Base-by-base conservation (phyloP, 1,140 invertebrate species). In the Musca domestica region DNA sequence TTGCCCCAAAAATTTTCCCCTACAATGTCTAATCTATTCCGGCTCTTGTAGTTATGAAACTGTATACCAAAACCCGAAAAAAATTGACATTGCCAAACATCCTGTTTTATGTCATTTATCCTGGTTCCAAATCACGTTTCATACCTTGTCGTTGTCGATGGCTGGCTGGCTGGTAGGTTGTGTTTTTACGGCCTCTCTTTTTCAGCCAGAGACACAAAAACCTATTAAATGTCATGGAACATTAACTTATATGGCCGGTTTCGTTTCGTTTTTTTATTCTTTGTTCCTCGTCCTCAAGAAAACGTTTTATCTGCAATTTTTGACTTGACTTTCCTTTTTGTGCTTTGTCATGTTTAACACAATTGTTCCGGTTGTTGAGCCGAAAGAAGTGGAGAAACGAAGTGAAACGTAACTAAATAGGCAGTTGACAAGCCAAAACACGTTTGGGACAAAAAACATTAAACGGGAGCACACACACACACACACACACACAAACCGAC, bases 181-280 rank as follows among this genome's bases (percentile, higher is more conserved):
- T 10, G 19, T 41, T 61, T 61, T 61, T 61, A 34, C 20, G 56
- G 30, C 34, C 10, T 41, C 5, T 41, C 25, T 30, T 58, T 56
- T 34, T 23, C 12, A 3, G 25, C 25, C 14, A 7, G n/a, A 34
- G 56, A 17, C 56, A 41, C 34, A 61, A 61, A 56, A 61, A 34
- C 10, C 56, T 61, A 61, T 61, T 61, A 61, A 61, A 61, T 61
- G 56, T 61, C 56, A 61, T 61, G 41, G 27, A 61, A 61, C 56
- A 61, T 61, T 61, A 61, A 61, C 56, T 61, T 41, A 30, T 61
- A 61, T 61, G 56, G 34, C 10, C 10, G 34, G 34, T 41, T n/a
- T n/a, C n/a, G 34, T 41, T 5, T 41, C 6, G 34, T 41, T 5
- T 41, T 41, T 5, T 41, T 41, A n/a, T n/a, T n/a, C n/a, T 12